These are phyloP conservation scores for Notiomystis cincta DNA, from an alignment of 2,113 vertebrate species.

Conservation along the genomic window DNA sequence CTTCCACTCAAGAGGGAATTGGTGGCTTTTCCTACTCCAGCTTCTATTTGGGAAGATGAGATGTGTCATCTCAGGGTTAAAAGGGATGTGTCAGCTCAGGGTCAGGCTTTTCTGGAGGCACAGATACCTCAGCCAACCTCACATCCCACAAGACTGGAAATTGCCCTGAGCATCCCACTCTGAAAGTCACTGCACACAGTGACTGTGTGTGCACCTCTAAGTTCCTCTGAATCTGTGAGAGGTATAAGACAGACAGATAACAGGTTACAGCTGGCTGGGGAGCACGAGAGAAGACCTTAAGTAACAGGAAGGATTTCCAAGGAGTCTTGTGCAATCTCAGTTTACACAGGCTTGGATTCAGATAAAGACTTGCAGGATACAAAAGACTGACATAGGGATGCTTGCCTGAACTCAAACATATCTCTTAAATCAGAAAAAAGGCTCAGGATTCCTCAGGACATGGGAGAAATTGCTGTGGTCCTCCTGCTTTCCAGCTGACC, in stretches of 20 bases:
- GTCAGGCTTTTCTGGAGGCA: background rate
- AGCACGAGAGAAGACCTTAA: background rate
- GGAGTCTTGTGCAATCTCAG: background rate
- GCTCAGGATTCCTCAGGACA: background rate
- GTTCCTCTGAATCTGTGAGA: background rate
- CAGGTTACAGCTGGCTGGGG: background rate
- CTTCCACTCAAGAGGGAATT: background rate
- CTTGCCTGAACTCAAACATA: background rate
- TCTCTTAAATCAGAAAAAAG: background rate
- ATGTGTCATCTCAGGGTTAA: too few species aligned
- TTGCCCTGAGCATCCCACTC: background rate
- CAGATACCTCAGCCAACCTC: background rate
- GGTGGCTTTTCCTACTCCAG: background rate
- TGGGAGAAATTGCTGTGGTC: background rate
- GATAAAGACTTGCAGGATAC: background rate
- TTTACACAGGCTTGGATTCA: background rate
- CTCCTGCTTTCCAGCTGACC: background rate
- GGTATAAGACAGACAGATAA: background rate
- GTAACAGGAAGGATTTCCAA: background rate
- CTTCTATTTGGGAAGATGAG: background rate
- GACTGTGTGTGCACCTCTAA: background rate
- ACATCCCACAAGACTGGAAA: background rate
- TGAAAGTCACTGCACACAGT: fast-evolving
- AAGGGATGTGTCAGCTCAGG: background rate
- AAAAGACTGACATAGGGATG: background rate